Evolutionary conservation across 2,888 invertebrate genomes (phyloP), one percentile per base, ranked within the genome.

Genomic region (Drymonia ruficornis): DNA sequence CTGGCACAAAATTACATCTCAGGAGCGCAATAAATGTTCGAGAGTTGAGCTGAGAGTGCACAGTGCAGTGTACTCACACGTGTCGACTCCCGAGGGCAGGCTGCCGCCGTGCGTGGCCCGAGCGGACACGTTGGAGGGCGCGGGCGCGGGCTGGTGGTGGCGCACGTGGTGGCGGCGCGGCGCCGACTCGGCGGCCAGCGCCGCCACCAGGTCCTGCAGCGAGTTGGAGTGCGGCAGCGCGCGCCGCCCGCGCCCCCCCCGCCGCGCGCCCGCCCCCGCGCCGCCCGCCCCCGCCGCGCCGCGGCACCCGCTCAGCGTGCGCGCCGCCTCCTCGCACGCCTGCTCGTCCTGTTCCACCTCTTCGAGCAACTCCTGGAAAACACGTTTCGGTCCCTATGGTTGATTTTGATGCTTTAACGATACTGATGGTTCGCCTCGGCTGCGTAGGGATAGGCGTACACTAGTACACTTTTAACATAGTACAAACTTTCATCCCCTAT

Each of bases 301-400:
- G 82, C 65, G 86, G 59, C 79, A 73, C 57, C 76, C 78, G 66
- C 80, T 87, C 69, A 91, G 84, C 57, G 86, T 88, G 51, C 93
- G 81, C 65, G 93, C 92, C 52, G 93, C 93, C 63, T 92, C 94
- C 66, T 92, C 87, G 63, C 93, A 91, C 66, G 93, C 94, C 61
- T 95, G 93, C 78, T 96, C 96, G 85, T 96, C 96, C 76, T 95
- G 95, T 84, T 97, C 96, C 65, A 95, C 96, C 82, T 96, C 95
- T 78, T 95, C 94, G 65, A 97, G 91, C 79, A 97, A 93, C 89
- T 96, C 95, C 96, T 96, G 79, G 19, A 50, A 46, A 44, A 16
- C 42, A 34, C 9, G 31, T 34, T 2, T 11, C 31, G 31, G 31
- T 34, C 52, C 29, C 42, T 40, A 23, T 36, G 34, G 46, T 7